These are phyloP conservation scores for Zapornia atra DNA, from an alignment of 2,113 vertebrate genomes.

Conservation along the genomic window DNA sequence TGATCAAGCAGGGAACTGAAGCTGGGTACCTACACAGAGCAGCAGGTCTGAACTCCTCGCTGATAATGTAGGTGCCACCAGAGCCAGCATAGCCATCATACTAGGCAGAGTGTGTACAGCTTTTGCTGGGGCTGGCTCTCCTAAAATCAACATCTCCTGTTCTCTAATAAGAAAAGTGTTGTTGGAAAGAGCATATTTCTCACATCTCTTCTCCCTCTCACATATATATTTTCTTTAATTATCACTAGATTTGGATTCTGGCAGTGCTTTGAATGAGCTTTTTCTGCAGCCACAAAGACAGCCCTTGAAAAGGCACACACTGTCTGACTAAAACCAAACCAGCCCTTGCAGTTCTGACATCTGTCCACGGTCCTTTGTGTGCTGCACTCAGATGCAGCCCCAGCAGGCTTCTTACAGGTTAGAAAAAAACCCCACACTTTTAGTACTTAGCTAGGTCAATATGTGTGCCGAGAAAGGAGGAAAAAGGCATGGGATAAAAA, in stretches of 20 bases:
- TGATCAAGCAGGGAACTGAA: background rate
- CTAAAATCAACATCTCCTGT: background rate
- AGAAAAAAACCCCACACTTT: background rate
- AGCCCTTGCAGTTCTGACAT: constrained; percentile 6
- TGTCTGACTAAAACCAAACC: background rate
- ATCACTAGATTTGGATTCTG: background rate
- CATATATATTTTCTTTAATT: constrained; percentile 23
- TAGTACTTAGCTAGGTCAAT: background rate
- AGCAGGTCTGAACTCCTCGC: background rate
- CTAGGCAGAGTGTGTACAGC: background rate
- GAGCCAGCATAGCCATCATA: accelerated
- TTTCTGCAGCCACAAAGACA: constrained; percentile 19
- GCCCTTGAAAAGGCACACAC: background rate
- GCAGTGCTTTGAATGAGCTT: background rate
- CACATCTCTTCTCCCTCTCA: background rate
- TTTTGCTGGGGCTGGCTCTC: background rate
- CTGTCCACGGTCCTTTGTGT: background rate
- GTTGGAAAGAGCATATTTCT: background rate
- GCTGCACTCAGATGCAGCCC: background rate
- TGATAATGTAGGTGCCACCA: background rate
- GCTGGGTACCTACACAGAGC: background rate
- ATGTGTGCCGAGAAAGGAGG: background rate
- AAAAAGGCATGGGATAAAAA: constrained; percentile 11
- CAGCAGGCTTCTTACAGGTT: background rate
- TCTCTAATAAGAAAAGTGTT: background rate